Evolutionary conservation across 2,113 vertebrate species (phyloP).

Genomic region (Chunga burmeisteri): DNA sequence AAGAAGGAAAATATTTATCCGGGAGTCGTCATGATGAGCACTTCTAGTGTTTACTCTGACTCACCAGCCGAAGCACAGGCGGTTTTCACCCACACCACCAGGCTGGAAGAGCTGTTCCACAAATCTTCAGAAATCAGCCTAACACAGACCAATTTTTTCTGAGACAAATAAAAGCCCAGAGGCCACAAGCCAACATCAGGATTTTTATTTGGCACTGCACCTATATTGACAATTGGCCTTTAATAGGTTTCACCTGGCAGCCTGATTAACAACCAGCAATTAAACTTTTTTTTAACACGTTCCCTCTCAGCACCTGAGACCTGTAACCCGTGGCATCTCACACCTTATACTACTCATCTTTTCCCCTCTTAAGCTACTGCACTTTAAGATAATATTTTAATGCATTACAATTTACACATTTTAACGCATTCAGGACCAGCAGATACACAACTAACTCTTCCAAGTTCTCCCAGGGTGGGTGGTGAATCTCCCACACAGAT

Average conservation of each 20-base stretch:
- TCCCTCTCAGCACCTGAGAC: neutral
- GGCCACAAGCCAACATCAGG: neutral
- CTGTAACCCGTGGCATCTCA: neutral
- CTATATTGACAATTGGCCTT: neutral
- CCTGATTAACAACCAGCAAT: neutral
- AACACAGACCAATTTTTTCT: fast-evolving
- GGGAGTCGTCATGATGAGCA: neutral
- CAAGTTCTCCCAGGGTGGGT: neutral
- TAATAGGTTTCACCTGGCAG: neutral
- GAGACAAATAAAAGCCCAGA: neutral
- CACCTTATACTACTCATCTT: neutral
- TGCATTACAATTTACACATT: neutral
- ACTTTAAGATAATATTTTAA: neutral
- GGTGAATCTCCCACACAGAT: neutral
- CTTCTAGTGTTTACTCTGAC: neutral
- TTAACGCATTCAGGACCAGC: neutral
- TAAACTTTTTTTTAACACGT: neutral
- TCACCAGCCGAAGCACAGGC: neutral
- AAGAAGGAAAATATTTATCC: neutral
- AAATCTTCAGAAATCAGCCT: neutral
- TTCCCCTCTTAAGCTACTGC: neutral
- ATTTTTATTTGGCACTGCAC: neutral
- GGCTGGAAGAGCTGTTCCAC: neutral
- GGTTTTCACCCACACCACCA: neutral
- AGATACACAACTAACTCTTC: neutral